These are phyloP conservation scores for Etia nguti DNA, from an alignment of 2,113 vertebrate species.

Conservation along the genomic window DNA sequence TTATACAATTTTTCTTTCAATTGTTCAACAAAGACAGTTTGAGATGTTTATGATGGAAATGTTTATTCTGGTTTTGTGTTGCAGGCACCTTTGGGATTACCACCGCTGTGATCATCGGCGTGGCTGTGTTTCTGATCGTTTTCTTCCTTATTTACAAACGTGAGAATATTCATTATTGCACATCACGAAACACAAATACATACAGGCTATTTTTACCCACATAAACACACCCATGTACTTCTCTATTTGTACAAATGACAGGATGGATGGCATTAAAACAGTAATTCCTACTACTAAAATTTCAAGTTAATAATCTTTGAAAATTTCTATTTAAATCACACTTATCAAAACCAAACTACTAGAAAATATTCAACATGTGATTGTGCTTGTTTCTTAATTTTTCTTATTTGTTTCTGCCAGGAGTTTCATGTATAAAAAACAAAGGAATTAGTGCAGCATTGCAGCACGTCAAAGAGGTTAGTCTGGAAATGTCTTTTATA, in stretches of 20 bases:
- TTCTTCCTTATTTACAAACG: neutral
- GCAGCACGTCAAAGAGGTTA: neutral
- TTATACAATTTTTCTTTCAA: neutral
- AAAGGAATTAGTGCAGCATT: neutral
- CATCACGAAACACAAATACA: neutral
- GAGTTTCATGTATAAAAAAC: neutral
- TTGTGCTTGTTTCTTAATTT: rapidly evolving
- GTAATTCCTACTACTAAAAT: neutral
- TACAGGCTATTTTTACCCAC: neutral
- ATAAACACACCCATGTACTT: neutral
- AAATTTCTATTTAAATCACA: neutral
- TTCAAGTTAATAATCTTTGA: neutral
- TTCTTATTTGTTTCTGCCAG: neutral
- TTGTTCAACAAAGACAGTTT: neutral
- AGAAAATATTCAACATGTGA: neutral
- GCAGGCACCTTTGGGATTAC: neutral
- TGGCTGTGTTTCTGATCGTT: neutral
- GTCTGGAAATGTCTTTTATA: neutral
- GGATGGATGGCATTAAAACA: too few relatives aligned
- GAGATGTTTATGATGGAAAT: neutral
- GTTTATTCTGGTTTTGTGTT: neutral
- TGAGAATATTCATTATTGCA: neutral
- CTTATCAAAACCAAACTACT: neutral
- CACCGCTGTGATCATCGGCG: neutral
- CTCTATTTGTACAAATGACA: neutral